Conservation (phyloP, 2,888 invertebrate species). For the Chymomyza caudatula region DNA sequence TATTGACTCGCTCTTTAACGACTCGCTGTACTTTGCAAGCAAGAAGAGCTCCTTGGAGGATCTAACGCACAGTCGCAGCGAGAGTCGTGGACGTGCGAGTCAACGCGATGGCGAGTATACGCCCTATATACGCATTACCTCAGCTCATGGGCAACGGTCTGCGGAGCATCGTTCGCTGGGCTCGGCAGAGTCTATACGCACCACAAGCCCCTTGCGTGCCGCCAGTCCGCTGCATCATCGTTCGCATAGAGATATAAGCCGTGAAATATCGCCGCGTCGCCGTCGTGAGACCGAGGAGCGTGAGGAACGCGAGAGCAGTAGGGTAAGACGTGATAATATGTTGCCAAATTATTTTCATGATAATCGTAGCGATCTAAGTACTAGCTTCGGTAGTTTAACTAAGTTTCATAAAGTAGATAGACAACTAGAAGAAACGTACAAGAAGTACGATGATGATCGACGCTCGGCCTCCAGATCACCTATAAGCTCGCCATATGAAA, state of each 20-base stretch:
- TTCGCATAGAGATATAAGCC: constrained; percentile 71
- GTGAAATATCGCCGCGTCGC: constrained; percentile 75
- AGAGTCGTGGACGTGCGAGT: constrained; percentile 53
- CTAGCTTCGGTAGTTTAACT: constrained; percentile 75
- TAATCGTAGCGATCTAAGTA: constrained; percentile 73
- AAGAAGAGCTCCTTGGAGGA: constrained; percentile 72
- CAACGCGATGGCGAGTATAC: constrained; percentile 48
- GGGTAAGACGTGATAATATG: constrained; percentile 77
- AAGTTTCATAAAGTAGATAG: constrained; percentile 78
- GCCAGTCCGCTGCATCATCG: constrained; percentile 70
- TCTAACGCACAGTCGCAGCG: constrained; percentile 59
- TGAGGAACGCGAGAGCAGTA: constrained; percentile 77
- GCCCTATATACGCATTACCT: constrained; percentile 67
- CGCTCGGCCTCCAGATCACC: constrained; percentile 71
- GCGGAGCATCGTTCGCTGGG: constrained; percentile 68
- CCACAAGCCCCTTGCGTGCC: constrained; percentile 60
- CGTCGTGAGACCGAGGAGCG: constrained; percentile 71
- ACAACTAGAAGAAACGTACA: constrained; percentile 76
- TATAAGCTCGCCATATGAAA: constrained; percentile 67
- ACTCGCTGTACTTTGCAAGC: constrained; percentile 66
- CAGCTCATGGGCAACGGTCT: constrained; percentile 48
- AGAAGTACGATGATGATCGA: constrained; percentile 63
- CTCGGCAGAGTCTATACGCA: constrained; percentile 69
- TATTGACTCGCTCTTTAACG: constrained; percentile 75
- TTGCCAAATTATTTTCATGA: constrained; percentile 76